phyloP scores from a whole-genome alignment of 1,140 invertebrate species.

The Nebria ingens region DNA sequence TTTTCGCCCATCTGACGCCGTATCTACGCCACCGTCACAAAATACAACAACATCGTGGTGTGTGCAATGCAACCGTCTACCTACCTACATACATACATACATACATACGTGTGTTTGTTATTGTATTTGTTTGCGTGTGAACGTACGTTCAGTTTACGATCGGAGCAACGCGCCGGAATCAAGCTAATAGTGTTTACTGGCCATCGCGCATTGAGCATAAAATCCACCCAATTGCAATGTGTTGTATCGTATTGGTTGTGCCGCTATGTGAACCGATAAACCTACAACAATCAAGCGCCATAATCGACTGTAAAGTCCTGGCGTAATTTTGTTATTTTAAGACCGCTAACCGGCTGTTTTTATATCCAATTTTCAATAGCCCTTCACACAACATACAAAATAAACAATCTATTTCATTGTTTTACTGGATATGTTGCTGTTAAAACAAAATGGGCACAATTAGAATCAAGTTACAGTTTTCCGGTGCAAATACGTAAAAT shows the following conservation, averaged over 20 bases:
- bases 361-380: not conserved
- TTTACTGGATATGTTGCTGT: too few species aligned
- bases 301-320: not conserved
- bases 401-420: too few species aligned
- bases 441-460: too few species aligned
- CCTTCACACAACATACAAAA: too few species aligned
- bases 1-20: not conserved
- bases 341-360: not conserved
- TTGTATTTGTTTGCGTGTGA: not conserved
- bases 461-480: too few species aligned
- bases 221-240: not conserved
- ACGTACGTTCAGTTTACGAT: too few species aligned
- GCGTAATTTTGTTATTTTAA: not conserved
- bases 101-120: not conserved
- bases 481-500: too few species aligned
- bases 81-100: too few species aligned
- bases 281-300: not conserved
- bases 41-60: too few species aligned
- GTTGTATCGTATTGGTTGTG: not conserved
- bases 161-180: not conserved
- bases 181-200: slow-evolving; percentile 4
- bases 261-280: not conserved
- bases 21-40: not conserved
- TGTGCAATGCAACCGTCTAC: too few species aligned
- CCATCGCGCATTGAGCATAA: not conserved